These are phyloP conservation scores for Aleiodes alternator DNA, from an alignment of 2,888 invertebrate species.

Conservation along the genomic window DNA sequence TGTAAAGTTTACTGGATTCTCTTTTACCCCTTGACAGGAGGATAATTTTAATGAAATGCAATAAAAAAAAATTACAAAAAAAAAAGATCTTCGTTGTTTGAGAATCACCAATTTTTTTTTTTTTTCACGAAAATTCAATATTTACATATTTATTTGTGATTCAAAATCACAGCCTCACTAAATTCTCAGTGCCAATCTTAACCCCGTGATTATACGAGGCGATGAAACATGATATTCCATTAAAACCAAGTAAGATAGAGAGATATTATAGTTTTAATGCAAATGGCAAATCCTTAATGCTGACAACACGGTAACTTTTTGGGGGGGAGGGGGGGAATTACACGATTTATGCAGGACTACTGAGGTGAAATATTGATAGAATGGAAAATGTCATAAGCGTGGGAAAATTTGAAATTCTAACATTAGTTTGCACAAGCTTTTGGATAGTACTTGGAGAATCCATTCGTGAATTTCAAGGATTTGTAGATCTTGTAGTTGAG, in stretches of 20 bases:
- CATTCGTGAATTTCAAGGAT: not conserved
- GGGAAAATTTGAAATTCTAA: conserved; percentile 20
- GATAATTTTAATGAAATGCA: too few relatives aligned
- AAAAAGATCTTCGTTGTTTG: too few relatives aligned
- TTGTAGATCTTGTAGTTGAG: not conserved
- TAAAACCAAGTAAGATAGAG: not conserved
- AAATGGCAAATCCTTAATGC: not conserved
- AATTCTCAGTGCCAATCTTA: too few relatives aligned
- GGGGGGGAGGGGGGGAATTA: not conserved
- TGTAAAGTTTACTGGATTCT: too few relatives aligned
- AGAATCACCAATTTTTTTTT: too few relatives aligned
- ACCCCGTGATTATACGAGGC: not conserved
- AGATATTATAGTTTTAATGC: not conserved
- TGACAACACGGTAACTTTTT: not conserved
- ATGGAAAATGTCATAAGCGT: conserved; percentile 10
- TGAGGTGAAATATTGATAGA: conserved; percentile 2
- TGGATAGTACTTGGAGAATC: conserved; percentile 2
- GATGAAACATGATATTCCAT: conserved; percentile 9
- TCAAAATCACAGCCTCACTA: too few relatives aligned
- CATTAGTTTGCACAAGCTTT: not conserved
- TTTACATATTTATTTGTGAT: too few relatives aligned
- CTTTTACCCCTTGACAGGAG: too few relatives aligned
- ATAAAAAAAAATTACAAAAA: too few relatives aligned
- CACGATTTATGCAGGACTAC: not conserved
- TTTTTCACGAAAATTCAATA: too few relatives aligned